Evolutionary conservation across 2,113 vertebrate species (phyloP).

Genomic region (Galbula dea): DNA sequence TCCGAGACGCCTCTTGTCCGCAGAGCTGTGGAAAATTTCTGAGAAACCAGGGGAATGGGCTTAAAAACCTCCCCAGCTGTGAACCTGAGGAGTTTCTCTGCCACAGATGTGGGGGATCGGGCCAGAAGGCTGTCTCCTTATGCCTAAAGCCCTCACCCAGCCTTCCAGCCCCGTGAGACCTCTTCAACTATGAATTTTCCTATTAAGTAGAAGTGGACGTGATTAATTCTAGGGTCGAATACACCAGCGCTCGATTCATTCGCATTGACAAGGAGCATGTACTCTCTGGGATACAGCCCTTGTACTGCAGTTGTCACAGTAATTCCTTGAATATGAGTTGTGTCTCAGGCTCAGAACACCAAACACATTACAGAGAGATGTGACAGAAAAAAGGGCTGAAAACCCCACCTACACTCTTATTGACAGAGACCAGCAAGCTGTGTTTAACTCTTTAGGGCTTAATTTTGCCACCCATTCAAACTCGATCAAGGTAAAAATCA

Average conservation of each 20-base stretch:
- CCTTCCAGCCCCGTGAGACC: neutral
- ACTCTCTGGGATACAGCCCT: neutral
- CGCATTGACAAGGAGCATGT: neutral
- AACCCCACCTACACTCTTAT: neutral
- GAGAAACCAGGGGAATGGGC: neutral
- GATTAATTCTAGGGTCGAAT: neutral
- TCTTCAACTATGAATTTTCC: neutral
- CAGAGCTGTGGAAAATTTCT: neutral
- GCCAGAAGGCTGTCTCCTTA: rapidly evolving
- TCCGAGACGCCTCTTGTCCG: neutral
- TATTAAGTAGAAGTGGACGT: rapidly evolving
- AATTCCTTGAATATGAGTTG: neutral
- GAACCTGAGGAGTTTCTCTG: neutral
- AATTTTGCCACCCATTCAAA: neutral
- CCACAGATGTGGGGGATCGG: rapidly evolving
- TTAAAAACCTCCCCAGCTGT: rapidly evolving
- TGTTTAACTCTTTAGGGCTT: neutral
- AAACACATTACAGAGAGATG: rapidly evolving
- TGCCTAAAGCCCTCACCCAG: neutral
- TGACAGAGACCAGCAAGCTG: neutral
- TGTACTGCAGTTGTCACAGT: neutral
- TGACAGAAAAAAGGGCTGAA: neutral
- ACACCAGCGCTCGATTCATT: neutral
- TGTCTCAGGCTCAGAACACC: neutral
- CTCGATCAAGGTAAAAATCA: neutral